Evolutionary conservation across 2,113 vertebrate genomes (phyloP), one percentile per base, ranked within the genome.

Genomic region (Sapajus apella): DNA sequence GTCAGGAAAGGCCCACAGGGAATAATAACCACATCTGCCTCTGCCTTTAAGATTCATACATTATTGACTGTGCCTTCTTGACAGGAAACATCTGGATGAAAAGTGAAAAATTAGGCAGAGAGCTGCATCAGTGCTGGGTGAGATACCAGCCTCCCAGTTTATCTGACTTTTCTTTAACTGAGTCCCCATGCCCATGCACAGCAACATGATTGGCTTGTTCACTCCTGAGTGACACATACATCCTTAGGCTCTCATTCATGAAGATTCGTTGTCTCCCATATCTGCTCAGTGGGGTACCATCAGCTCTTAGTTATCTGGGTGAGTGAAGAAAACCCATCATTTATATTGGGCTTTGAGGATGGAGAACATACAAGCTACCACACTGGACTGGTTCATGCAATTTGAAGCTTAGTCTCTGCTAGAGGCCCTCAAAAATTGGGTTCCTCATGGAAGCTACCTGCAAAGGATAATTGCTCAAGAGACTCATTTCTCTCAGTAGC

Each of bases 71-170:
- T 52, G 89, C 94, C 97, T 96, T 86, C 86, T 93, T 95, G 94
- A 97, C 91, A 94, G 95, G 96, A 97, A 97, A 97, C 95, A 97
- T 97, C 96, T 97, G 98, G 97, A 91, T 76, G 86, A 76, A 95
- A 96, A 95, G 96, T 91, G 86, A 96, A 96, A 91, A 87, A 90
- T 83, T 70, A 95, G 97, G 90, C 95, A 75, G 58, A 45, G 37
- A 82, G 77, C 58, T 16, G n/a, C 73, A 82, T 52, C 43, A 3
- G 66, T 35, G 27, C 64, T 14, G 72, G 17, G 79, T 64, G 17
- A 68, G 86, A 94, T 52, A 83, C 92, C 89, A 96, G 87, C 83
- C 58, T 86, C 82, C 79, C 66, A 37, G 80, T 25, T 13, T 56
- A 61, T 30, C 56, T 83, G 95, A 40, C 47, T 23, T 55, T 61